Conservation (phyloP, 1,140 invertebrate species). For the Drusus annulatus region DNA sequence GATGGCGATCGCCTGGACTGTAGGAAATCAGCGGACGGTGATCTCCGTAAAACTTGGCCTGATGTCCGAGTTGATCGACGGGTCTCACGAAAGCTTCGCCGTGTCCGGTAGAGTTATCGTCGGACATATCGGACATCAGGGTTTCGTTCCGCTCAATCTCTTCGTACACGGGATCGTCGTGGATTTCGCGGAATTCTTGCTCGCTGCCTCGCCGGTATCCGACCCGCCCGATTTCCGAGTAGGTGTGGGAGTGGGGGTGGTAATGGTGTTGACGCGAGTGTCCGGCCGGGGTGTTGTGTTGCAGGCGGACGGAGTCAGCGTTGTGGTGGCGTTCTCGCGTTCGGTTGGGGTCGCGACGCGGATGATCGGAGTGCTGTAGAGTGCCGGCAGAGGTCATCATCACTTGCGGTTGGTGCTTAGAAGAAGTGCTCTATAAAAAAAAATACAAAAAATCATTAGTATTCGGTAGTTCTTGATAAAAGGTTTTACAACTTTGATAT, state of each 20-base stretch:
- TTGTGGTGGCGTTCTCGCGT: slow-evolving; percentile 65
- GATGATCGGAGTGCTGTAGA: slow-evolving; percentile 65
- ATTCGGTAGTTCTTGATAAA: too few relatives aligned
- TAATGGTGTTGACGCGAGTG: slow-evolving; percentile 63
- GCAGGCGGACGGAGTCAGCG: slow-evolving; percentile 62
- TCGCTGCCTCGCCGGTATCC: slow-evolving; percentile 68
- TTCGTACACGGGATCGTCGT: slow-evolving; percentile 86
- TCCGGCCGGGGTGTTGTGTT: slow-evolving; percentile 61
- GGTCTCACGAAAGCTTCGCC: slow-evolving; percentile 81
- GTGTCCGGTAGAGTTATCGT: slow-evolving; percentile 81
- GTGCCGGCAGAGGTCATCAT: slow-evolving; percentile 60
- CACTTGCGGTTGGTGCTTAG: slow-evolving; percentile 67
- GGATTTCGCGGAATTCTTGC: slow-evolving; percentile 68
- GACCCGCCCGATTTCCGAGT: slow-evolving; percentile 74
- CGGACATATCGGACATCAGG: slow-evolving; percentile 84
- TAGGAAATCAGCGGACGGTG: slow-evolving; percentile 83
- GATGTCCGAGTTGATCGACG: slow-evolving; percentile 66
- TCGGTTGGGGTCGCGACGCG: slow-evolving; percentile 63
- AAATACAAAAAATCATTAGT: neutral
- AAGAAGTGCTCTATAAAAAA: slow-evolving; percentile 71
- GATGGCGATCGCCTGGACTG: slow-evolving; percentile 72
- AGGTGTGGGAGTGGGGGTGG: slow-evolving; percentile 71
- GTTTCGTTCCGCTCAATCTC: slow-evolving; percentile 84
- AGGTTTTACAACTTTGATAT: too few relatives aligned
- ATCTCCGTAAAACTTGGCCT: slow-evolving; percentile 85